phyloP scores from a whole-genome alignment of 2,113 vertebrate genomes.

The Lamprotornis superbus region DNA sequence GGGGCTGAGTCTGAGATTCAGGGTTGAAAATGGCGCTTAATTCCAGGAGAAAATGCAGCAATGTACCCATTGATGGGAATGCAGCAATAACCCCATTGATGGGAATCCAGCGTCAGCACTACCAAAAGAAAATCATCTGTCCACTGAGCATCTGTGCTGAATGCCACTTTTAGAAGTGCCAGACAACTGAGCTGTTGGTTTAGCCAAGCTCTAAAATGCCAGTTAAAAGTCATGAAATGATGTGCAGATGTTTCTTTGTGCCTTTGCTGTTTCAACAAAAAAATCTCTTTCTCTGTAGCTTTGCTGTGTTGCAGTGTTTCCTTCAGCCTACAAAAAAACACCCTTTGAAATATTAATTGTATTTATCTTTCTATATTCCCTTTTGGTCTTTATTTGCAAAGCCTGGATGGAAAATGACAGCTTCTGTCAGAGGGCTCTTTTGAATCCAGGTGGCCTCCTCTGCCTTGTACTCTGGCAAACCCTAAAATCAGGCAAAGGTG shows the following conservation, averaged over 20 bases:
- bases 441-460: not conserved
- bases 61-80: not conserved
- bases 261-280: not conserved
- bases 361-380: not conserved
- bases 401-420: not conserved
- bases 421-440: not conserved
- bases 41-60: not conserved
- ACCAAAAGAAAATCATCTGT: slow-evolving; percentile 43
- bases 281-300: not conserved
- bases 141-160: slow-evolving; percentile 31
- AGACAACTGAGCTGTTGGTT: slow-evolving; percentile 4
- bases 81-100: not conserved
- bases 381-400: slow-evolving; percentile 1
- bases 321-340: not conserved
- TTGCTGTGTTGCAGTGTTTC: not conserved
- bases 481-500: not conserved
- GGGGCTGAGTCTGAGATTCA: not conserved
- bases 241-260: slow-evolving; percentile 40
- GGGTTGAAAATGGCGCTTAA: slow-evolving; percentile 3
- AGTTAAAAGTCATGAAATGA: not conserved
- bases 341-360: not conserved
- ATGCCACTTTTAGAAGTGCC: not conserved
- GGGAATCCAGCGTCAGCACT: not conserved
- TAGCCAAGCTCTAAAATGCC: not conserved
- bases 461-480: not conserved